phyloP scores from a whole-genome alignment of 2,888 invertebrate species.

The Nymphalis c-album region DNA sequence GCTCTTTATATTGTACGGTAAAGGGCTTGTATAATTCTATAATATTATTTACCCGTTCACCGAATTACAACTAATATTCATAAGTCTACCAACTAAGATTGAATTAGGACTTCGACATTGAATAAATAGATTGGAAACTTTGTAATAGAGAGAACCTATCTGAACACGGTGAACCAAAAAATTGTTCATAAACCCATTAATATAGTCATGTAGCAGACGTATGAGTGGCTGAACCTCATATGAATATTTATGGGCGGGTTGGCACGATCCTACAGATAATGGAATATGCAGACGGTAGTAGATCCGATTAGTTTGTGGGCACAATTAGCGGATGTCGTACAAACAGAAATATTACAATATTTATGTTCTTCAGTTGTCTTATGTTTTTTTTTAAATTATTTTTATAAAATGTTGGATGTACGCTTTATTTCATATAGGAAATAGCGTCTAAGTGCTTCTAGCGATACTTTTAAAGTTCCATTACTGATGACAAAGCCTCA shows the following conservation, averaged over 20 bases:
- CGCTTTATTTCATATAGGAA: too few relatives aligned
- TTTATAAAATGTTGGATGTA: too few relatives aligned
- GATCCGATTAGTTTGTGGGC: slow-evolving; percentile 68
- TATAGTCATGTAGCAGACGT: slow-evolving; percentile 49
- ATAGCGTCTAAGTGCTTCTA: too few relatives aligned
- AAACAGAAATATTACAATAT: slow-evolving; percentile 26
- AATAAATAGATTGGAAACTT: slow-evolving; percentile 47
- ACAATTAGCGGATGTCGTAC: slow-evolving; percentile 59
- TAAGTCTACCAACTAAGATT: too few relatives aligned
- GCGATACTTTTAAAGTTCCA: background rate
- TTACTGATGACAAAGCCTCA: background rate
- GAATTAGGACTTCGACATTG: slow-evolving; percentile 18
- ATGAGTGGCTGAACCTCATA: slow-evolving; percentile 56
- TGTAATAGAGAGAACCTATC: slow-evolving; percentile 10
- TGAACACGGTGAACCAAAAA: slow-evolving; percentile 25
- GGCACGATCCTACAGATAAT: slow-evolving; percentile 73
- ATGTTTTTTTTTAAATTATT: background rate
- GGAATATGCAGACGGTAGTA: slow-evolving; percentile 73
- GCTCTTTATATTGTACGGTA: too few relatives aligned
- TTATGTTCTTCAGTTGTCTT: slow-evolving; percentile 6
- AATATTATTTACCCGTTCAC: too few relatives aligned
- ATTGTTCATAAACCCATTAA: slow-evolving; percentile 53
- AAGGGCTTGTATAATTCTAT: too few relatives aligned
- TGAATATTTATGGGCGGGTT: slow-evolving; percentile 74
- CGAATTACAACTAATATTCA: too few relatives aligned